phyloP scores from a whole-genome alignment of 2,797 vertebrate species.

The Rhodeus uyekii region DNA sequence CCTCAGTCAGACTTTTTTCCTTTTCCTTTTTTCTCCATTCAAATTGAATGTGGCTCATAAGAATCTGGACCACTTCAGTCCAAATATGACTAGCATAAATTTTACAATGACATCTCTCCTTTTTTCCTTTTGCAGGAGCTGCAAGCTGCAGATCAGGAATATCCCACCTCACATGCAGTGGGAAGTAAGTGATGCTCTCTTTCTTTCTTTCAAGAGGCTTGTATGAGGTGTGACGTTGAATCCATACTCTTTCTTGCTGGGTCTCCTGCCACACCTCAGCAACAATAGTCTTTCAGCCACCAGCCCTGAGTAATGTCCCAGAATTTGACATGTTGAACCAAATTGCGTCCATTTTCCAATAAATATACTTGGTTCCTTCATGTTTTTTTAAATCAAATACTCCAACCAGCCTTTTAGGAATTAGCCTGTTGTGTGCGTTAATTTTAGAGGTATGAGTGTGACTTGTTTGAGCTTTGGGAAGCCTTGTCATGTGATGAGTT shows the following conservation, averaged over 20 bases:
- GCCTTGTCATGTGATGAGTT: neutral
- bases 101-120: neutral
- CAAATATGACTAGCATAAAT: neutral
- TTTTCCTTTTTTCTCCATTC: too few species aligned
- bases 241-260: neutral
- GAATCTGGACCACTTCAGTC: neutral
- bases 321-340: neutral
- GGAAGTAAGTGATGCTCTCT: constrained; percentile 82
- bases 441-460: neutral
- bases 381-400: neutral
- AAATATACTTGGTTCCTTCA: neutral
- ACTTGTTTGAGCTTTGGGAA: neutral
- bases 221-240: neutral
- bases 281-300: neutral
- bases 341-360: constrained; percentile 8
- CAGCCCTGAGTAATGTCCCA: neutral
- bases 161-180: constrained; percentile 96
- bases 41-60: too few species aligned
- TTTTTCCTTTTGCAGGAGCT: constrained; percentile 78
- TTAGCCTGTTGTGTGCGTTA: neutral
- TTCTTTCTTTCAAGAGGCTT: neutral
- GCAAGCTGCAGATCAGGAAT: constrained; percentile 95
- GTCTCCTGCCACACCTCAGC: neutral
- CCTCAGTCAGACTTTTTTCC: neutral
- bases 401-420: neutral